Evolutionary conservation across 2,113 vertebrate genomes (phyloP).

Genomic region (Oriolus oriolus): DNA sequence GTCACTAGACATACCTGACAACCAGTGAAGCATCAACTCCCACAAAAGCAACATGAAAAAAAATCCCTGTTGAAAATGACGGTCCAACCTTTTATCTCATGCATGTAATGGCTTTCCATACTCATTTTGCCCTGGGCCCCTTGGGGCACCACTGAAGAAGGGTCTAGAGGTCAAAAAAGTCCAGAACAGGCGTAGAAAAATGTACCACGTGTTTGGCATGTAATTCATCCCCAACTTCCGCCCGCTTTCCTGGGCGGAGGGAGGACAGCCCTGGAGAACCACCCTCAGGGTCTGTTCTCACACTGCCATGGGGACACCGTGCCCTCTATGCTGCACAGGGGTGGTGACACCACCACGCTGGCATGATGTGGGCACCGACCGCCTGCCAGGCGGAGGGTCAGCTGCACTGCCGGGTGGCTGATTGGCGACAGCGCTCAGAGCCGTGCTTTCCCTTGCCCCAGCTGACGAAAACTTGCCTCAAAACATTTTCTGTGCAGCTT

Average conservation of each 20-base stretch:
- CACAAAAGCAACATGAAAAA: not conserved
- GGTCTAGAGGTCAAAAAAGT: not conserved
- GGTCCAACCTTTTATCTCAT: not conserved
- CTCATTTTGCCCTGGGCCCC: not conserved
- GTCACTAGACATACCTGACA: slow-evolving; percentile 1
- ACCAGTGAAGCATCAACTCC: slow-evolving; percentile 40
- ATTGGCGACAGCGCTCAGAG: accelerated
- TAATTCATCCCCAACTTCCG: accelerated
- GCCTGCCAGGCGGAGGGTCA: not conserved
- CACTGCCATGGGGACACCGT: not conserved
- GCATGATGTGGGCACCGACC: not conserved
- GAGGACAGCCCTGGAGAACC: not conserved
- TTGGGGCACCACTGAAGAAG: not conserved
- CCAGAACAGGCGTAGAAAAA: not conserved
- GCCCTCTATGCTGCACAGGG: not conserved
- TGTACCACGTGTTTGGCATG: not conserved
- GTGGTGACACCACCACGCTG: not conserved
- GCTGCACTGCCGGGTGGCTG: not conserved
- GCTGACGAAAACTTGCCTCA: not conserved
- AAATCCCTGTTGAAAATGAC: not conserved
- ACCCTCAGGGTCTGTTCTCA: accelerated
- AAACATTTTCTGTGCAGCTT: not conserved
- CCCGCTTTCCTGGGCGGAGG: not conserved
- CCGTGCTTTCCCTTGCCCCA: not conserved
- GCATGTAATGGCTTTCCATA: not conserved